phyloP scores from a whole-genome alignment of 2,888 invertebrate genomes.

The Morpho deidamia region DNA sequence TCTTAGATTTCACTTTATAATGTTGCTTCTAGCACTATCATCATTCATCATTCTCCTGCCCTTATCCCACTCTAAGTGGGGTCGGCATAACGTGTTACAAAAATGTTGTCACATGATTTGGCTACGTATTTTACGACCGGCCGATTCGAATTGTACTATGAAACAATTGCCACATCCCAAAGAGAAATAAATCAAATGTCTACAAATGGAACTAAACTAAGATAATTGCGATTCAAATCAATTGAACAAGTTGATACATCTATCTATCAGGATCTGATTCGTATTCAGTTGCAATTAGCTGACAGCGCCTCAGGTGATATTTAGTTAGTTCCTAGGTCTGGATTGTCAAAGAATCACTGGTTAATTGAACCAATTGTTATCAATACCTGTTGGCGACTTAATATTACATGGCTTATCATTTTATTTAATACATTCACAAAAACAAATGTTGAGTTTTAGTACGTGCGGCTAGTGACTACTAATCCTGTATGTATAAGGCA shows the following conservation, averaged over 20 bases:
- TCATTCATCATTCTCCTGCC: too few relatives aligned
- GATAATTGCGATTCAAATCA: neutral
- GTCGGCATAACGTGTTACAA: too few relatives aligned
- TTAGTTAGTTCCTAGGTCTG: constrained; percentile 4
- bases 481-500: too few relatives aligned
- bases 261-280: constrained; percentile 1
- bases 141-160: neutral
- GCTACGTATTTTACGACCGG: too few relatives aligned
- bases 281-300: constrained; percentile 16
- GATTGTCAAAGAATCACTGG: constrained; percentile 11
- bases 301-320: constrained; percentile 20
- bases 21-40: too few relatives aligned
- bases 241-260: constrained; percentile 4
- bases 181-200: neutral
- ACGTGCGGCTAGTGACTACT: too few relatives aligned
- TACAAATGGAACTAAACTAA: neutral
- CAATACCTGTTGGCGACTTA: neutral
- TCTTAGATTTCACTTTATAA: too few relatives aligned
- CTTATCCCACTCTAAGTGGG: too few relatives aligned
- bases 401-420: neutral
- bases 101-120: too few relatives aligned
- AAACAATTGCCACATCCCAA: constrained; percentile 1
- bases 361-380: neutral
- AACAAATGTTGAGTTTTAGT: neutral
- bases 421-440: neutral